Conservation (phyloP, 2,888 invertebrate genomes). For the Leptinotarsa haldemani region DNA sequence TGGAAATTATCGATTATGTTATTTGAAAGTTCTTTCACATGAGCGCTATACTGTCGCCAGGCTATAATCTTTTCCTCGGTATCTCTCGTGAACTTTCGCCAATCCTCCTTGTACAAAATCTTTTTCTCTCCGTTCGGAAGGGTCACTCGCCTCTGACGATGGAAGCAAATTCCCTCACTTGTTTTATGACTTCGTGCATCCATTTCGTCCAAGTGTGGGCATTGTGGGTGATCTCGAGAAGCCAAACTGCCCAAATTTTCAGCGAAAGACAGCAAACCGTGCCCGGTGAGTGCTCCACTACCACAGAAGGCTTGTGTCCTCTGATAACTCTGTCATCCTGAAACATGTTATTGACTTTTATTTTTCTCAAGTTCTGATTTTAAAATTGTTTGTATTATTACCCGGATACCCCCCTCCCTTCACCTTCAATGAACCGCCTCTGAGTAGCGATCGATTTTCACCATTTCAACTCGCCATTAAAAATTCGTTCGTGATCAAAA, state of each 20-base stretch:
- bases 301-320: constrained; percentile 55
- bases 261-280: constrained; percentile 61
- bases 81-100: constrained; percentile 57
- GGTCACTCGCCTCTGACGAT: constrained; percentile 56
- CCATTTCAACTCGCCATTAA: too few species aligned
- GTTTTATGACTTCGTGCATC: constrained; percentile 57
- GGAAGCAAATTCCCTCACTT: constrained; percentile 57
- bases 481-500: too few species aligned
- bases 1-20: constrained; percentile 59
- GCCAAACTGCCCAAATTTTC: constrained; percentile 62
- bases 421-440: too few species aligned
- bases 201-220: constrained; percentile 62
- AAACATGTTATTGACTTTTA: background rate
- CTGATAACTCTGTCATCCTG: constrained; percentile 44
- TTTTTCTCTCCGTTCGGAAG: constrained; percentile 50
- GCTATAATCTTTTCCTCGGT: constrained; percentile 57
- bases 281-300: constrained; percentile 58
- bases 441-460: too few species aligned
- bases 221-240: constrained; percentile 61
- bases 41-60: constrained; percentile 60
- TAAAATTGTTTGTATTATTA: too few species aligned
- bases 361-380: too few species aligned
- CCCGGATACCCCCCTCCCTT: too few species aligned
- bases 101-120: constrained; percentile 55
- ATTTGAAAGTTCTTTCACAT: constrained; percentile 60